A percentile compares a stretch with the other conserved stretches of the same genome.
phyloP scores from a whole-genome alignment of 2,888 invertebrate genomes.

The Archaeoteleia sp. region DNA sequence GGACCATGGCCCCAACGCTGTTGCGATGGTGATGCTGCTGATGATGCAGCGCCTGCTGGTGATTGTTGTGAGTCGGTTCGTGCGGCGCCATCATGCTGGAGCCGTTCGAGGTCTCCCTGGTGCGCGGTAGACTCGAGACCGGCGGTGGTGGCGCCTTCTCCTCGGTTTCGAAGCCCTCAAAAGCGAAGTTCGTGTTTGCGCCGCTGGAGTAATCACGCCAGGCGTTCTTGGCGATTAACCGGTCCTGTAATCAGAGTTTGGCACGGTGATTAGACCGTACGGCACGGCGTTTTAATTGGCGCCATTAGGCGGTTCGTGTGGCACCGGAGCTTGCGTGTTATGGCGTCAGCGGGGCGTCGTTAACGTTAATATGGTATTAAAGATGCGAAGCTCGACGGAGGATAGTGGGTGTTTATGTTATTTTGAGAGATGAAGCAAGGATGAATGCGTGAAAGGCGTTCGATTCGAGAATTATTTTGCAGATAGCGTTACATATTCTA shows the following conservation, averaged over 20 bases:
- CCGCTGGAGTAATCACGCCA: slow-evolving; percentile 90
- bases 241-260: slow-evolving; percentile 79
- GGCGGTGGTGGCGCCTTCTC: slow-evolving; percentile 78
- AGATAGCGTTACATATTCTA: no score
- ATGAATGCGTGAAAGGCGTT: no score
- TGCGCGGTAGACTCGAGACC: slow-evolving; percentile 70
- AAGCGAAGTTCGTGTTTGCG: slow-evolving; percentile 91
- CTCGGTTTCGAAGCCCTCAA: slow-evolving; percentile 90
- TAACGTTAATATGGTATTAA: slow-evolving; percentile 26
- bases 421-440: no score
- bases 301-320: slow-evolving; percentile 35
- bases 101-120: slow-evolving; percentile 63
- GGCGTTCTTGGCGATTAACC: slow-evolving; percentile 87
- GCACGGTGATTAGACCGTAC: slow-evolving; percentile 41
- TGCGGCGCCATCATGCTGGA: slow-evolving; percentile 76
- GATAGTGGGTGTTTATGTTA: no score
- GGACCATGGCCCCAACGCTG: slow-evolving; percentile 53
- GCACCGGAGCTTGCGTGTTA: slow-evolving; percentile 35
- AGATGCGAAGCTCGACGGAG: no score
- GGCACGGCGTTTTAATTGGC: slow-evolving; percentile 32
- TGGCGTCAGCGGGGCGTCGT: slow-evolving; percentile 20
- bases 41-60: slow-evolving; percentile 39
- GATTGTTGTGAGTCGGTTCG: slow-evolving; percentile 76
- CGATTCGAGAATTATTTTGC: no score
- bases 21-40: slow-evolving; percentile 39